Conservation (phyloP, 1,140 invertebrate genomes). For the Lepidurus apus region DNA sequence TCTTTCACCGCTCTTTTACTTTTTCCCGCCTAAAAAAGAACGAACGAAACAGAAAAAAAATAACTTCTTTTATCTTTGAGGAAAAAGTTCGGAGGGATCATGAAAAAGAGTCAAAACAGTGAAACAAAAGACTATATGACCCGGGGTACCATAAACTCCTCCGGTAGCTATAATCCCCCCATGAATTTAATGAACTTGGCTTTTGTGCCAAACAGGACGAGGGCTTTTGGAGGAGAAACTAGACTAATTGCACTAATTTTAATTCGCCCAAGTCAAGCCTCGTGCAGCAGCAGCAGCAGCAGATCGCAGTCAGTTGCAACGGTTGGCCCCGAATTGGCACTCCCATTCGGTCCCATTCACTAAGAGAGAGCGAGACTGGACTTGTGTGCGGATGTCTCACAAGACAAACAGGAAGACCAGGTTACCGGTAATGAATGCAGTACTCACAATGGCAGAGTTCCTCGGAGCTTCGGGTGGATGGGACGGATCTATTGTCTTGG, state of each 20-base stretch:
- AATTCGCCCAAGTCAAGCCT: background rate
- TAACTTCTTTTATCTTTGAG: too few species aligned
- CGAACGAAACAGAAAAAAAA: background rate
- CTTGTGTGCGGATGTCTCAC: background rate
- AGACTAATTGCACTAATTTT: background rate
- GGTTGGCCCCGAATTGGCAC: too few species aligned
- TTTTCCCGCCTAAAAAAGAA: background rate
- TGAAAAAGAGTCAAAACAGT: background rate
- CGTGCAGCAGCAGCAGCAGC: too few species aligned
- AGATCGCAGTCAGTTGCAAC: too few species aligned
- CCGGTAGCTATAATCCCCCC: background rate
- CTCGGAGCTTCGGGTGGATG: background rate
- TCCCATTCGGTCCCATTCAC: too few species aligned
- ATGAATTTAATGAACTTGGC: too few species aligned
- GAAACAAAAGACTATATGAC: background rate
- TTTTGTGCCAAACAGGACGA: background rate
- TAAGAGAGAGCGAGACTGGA: too few species aligned
- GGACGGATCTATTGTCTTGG: background rate
- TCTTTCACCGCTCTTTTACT: background rate
- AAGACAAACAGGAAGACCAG: background rate
- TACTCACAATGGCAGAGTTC: background rate
- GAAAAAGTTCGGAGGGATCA: background rate
- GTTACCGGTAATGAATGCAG: constrained; percentile 10
- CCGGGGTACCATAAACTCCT: too few species aligned
- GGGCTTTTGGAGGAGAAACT: background rate